These are phyloP conservation scores for Watsonalla cultraria DNA, from an alignment of 2,888 invertebrate genomes.

Conservation along the genomic window DNA sequence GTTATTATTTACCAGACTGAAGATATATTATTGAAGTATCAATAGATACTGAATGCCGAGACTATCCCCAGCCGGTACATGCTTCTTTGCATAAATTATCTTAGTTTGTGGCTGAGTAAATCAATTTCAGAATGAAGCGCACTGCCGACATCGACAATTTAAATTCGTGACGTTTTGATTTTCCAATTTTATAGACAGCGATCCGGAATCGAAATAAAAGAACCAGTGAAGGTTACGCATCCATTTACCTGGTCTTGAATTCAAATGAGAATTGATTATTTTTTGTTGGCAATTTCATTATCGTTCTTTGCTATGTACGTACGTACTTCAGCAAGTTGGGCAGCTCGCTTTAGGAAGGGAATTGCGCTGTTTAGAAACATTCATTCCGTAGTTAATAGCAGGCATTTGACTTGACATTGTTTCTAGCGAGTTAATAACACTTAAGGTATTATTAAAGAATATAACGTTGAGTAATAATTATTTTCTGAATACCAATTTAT, in stretches of 20 bases:
- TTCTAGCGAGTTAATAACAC: too few species aligned
- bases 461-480: too few species aligned
- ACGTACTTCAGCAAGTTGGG: not conserved
- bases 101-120: constrained; percentile 38
- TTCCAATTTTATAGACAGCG: constrained; percentile 15
- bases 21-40: constrained; percentile 51
- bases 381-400: too few species aligned
- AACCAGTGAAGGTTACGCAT: not conserved
- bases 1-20: too few species aligned
- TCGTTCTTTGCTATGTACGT: not conserved
- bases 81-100: constrained; percentile 68
- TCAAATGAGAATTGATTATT: not conserved
- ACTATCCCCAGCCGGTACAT: constrained; percentile 67
- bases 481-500: too few species aligned
- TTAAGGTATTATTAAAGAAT: too few species aligned
- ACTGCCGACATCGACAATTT: constrained; percentile 23
- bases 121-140: constrained; percentile 33
- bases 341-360: too few species aligned
- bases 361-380: too few species aligned
- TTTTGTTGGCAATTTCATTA: not conserved
- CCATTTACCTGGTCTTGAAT: not conserved
- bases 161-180: constrained; percentile 20
- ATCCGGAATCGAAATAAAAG: not conserved
- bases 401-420: too few species aligned
- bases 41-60: constrained; percentile 44